Conservation (phyloP, 2,797 vertebrate species). For the Hippopotamyrus pictus region DNA sequence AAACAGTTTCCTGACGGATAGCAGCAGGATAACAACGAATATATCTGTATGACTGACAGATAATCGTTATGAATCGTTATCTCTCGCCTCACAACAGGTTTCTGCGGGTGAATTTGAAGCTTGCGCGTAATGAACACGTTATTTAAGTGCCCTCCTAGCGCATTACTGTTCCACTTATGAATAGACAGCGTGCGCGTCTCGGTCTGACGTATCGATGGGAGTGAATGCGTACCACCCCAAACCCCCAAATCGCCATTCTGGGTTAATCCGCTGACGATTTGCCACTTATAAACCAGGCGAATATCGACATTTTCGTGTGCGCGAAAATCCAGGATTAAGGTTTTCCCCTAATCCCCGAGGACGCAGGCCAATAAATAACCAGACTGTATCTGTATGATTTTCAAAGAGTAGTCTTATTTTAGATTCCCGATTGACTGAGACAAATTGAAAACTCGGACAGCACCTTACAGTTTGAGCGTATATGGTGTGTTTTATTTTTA, state of each 20-base stretch:
- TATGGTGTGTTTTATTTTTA: neutral
- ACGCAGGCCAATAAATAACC: neutral
- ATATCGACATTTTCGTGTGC: neutral
- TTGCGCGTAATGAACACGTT: neutral
- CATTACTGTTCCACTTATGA: neutral
- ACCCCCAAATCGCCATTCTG: neutral
- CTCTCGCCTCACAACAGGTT: neutral
- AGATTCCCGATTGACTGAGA: neutral
- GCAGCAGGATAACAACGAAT: neutral
- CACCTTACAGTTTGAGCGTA: neutral
- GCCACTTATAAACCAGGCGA: neutral
- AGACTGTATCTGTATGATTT: neutral
- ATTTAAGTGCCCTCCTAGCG: neutral
- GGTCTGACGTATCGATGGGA: neutral
- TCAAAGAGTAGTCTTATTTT: neutral
- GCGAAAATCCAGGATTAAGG: conserved; percentile 9
- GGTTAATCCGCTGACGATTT: neutral
- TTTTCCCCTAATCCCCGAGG: neutral
- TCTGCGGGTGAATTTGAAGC: neutral
- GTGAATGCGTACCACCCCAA: neutral
- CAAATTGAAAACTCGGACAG: neutral
- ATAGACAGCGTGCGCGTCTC: neutral
- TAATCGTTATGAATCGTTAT: neutral
- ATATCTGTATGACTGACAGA: neutral
- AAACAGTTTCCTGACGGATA: neutral